These are phyloP conservation scores for Oplegnathus fasciatus DNA, from an alignment of 2,113 vertebrate genomes.

Conservation along the genomic window DNA sequence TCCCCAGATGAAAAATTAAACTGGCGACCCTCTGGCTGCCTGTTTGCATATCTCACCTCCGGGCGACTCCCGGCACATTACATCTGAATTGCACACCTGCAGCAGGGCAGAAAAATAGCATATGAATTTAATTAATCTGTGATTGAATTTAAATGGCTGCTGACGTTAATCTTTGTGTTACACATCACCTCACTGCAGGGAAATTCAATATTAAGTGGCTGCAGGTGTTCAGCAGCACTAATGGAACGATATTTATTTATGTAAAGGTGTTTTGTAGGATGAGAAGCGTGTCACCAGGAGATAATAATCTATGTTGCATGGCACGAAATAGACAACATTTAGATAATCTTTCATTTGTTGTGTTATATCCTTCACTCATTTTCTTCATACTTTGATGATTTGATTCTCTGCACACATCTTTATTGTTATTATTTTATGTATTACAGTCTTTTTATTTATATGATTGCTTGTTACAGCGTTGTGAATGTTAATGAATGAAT, in stretches of 20 bases:
- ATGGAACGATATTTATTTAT: constrained; percentile 65
- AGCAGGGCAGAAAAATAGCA: constrained; percentile 20
- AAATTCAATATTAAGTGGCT: constrained; percentile 62
- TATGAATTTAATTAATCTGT: constrained; percentile 49
- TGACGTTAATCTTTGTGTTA: constrained; percentile 69
- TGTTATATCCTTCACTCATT: neutral
- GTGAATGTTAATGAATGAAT: neutral
- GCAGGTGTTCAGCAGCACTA: constrained; percentile 63
- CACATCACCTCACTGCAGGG: constrained; percentile 32
- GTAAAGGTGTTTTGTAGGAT: constrained; percentile 15
- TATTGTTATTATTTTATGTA: neutral
- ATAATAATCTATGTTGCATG: neutral
- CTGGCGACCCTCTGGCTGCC: neutral
- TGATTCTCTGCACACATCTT: neutral
- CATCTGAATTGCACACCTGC: constrained; percentile 41
- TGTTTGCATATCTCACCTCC: constrained; percentile 49
- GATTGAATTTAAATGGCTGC: constrained; percentile 48
- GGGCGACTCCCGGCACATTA: constrained; percentile 49
- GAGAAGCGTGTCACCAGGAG: neutral
- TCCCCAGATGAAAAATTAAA: constrained; percentile 19
- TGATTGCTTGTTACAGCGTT: neutral
- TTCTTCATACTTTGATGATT: neutral
- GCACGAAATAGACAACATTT: neutral
- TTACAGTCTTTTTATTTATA: neutral
- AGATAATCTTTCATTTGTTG: neutral